phyloP scores from a whole-genome alignment of 2,113 vertebrate genomes.

The Rhombomys opimus region DNA sequence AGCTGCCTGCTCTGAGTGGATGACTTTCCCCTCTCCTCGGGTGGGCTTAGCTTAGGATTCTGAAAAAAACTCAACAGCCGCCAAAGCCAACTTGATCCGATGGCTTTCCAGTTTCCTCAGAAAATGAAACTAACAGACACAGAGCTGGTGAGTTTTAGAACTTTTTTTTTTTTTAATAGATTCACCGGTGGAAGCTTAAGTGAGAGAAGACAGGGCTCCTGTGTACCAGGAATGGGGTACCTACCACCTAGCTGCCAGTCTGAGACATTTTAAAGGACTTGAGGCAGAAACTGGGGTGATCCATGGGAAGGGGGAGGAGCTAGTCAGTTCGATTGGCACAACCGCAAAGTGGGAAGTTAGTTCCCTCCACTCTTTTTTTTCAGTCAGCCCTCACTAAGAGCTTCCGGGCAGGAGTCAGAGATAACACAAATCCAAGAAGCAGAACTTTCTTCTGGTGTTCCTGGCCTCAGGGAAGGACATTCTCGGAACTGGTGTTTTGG shows the following conservation, averaged over 20 bases:
- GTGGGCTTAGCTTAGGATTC: not conserved
- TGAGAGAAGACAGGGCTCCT: too few relatives aligned
- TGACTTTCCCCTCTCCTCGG: not conserved
- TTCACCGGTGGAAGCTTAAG: not conserved
- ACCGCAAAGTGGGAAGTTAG: not conserved
- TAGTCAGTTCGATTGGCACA: not conserved
- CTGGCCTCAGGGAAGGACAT: not conserved
- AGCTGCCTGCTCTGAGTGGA: not conserved
- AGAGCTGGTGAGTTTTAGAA: not conserved
- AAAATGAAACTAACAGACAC: not conserved
- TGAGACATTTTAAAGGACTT: not conserved
- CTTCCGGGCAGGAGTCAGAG: not conserved
- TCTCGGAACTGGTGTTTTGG: not conserved
- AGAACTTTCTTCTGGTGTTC: not conserved
- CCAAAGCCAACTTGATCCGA: not conserved
- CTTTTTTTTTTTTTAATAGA: not conserved
- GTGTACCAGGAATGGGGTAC: not conserved
- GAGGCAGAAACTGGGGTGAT: not conserved
- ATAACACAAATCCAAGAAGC: too few relatives aligned
- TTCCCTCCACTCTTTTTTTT: too few relatives aligned
- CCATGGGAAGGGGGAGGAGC: not conserved
- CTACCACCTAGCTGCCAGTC: not conserved
- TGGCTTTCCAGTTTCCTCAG: not conserved
- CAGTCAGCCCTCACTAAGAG: slow-evolving; percentile 10
- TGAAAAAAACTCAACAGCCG: not conserved